Base-by-base conservation (phyloP, 2,113 vertebrate species). In the Butorides virescens region DNA sequence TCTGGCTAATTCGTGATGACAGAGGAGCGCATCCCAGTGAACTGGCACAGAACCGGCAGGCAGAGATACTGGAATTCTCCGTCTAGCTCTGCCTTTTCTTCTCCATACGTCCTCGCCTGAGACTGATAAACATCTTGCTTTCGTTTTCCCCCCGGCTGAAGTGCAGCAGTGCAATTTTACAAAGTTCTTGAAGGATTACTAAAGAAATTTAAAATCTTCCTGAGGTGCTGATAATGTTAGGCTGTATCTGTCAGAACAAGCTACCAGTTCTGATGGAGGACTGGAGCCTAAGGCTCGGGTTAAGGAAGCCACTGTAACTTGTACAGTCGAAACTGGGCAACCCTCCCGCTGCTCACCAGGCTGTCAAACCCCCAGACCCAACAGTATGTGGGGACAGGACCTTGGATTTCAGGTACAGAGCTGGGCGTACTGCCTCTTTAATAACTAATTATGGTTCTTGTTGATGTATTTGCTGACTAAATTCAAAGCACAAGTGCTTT, bases 141-240 rank as follows among this genome's bases (percentile, higher is more conserved):
- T 56, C 70, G 36, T 82, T 89, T 94, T 46, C 53, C 73, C 12
- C 20, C 29, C 27, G 78, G 73, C 86, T 85, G 15, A 89, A 93
- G 89, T 85, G 76, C 86, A 92, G 73, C 65, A 21, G 65, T 75
- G 83, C 73, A 88, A 82, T 96, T 93, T 94, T 83, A 44, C 16
- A 47, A 85, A 52, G 70, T 68, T 82, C 66, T 76, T 87, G 86
- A 78, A 82, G 58, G 80, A 91, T 95, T 92, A 46, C 61, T 74
- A 34, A 87, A 85, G 62, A 89, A 84, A 94, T 78, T 65, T 95
- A 12, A 94, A 94, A 78, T 86, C 84, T 92, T 94, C 88, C 61
- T 74, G 15, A 85, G 77, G 81, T 88, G 42, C 65, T 85, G 91
- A 89, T 89, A 71, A 65, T 58, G 44, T 82, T 73, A 85, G 71